Evolutionary conservation across 2,797 vertebrate genomes (phyloP), one percentile per base, ranked within the genome.

Genomic region (Clarias pachynema): DNA sequence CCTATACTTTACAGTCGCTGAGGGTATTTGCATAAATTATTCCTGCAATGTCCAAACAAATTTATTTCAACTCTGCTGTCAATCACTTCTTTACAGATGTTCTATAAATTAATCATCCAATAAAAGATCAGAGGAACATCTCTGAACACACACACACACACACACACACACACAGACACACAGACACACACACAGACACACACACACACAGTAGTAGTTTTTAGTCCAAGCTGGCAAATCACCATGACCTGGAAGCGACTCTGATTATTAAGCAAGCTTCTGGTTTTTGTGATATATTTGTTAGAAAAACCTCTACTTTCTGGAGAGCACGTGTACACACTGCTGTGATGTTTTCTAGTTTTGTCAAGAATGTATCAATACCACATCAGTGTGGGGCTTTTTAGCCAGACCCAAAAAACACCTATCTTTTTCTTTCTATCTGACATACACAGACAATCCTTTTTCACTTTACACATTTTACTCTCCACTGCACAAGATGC

Each of bases 11-110:
- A 56, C 56, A 89, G 72, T 85, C 75, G 69, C 62, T n/a, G 18
- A 44, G 79, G 65, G 65, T 59, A 85, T 86, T 56, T 78, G 73
- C 49, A 79, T 53, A 84, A 84, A 86, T 86, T 87, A 79, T 82
- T 56, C 79, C 77, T 31, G 72, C 66, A 73, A 56, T 82, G 60
- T 87, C 57, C 73, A 79, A 59, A 31, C 68, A 73, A 44, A 63
- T 68, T 62, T 62, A 40, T 24, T n/a, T 26, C 26, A 26, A 4
- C 40, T 10, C 4, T 57, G 20, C 29, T 57, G 6, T 66, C 77
- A 81, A 24, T 85, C 49, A 34, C 12, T 15, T 56, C 26, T 66
- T 80, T 74, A 26, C 26, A 57, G 69, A 62, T 57, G 29, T 29
- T 63, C 44, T 74, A 22, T 66, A 66, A 85, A 66, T 81, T 4